These are phyloP conservation scores for Malacosoma neustria DNA, from an alignment of 2,888 invertebrate species.

Conservation along the genomic window DNA sequence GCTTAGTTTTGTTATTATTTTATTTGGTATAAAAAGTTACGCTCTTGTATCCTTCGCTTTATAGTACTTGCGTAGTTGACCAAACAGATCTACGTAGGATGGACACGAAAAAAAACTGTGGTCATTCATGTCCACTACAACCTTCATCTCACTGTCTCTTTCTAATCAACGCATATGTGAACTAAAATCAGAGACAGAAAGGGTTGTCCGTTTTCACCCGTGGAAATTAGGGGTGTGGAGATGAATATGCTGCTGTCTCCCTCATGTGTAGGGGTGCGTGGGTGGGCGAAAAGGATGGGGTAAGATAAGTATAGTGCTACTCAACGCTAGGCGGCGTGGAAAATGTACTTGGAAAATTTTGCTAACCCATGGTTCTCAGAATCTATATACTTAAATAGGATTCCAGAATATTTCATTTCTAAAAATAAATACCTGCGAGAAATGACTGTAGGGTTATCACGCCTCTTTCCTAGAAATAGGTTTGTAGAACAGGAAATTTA, in stretches of 20 bases:
- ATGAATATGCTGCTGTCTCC: slow-evolving; percentile 57
- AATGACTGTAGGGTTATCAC: no score
- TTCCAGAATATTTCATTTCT: no score
- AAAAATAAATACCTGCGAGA: no score
- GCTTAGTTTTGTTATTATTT: no score
- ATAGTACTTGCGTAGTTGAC: slow-evolving; percentile 24
- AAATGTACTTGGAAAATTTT: slow-evolving; percentile 16
- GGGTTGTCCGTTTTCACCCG: slow-evolving; percentile 62
- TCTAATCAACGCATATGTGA: slow-evolving; percentile 36
- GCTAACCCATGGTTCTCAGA: no score
- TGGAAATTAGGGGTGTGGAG: slow-evolving; percentile 51
- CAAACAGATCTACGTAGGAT: slow-evolving; percentile 53
- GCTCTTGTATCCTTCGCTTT: background rate
- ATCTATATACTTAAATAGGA: no score
- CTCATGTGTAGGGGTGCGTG: slow-evolving; percentile 62
- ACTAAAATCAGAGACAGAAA: slow-evolving; percentile 60
- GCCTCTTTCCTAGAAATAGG: no score
- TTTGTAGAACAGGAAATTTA: no score
- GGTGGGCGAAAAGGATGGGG: slow-evolving; percentile 60
- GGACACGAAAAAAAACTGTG: slow-evolving; percentile 39
- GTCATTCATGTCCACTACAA: slow-evolving; percentile 57
- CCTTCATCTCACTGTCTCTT: slow-evolving; percentile 38
- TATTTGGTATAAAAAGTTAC: no score
- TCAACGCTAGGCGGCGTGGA: slow-evolving; percentile 64
- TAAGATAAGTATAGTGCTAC: slow-evolving; percentile 47